Evolutionary conservation across 2,797 vertebrate genomes (phyloP).

Genomic region (Characodon lateralis): DNA sequence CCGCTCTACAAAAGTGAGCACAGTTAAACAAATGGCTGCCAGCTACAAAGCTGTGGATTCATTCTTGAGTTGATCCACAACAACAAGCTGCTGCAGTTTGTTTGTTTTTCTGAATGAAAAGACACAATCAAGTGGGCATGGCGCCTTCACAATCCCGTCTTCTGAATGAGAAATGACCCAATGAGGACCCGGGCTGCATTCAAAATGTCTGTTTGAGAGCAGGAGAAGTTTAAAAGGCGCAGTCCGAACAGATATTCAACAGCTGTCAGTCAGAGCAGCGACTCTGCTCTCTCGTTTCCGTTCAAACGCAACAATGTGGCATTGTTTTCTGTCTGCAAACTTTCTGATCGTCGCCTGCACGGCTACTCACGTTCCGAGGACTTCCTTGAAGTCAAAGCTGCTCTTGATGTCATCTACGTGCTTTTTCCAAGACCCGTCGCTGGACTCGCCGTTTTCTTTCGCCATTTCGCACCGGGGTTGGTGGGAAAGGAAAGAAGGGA

Average conservation of each 20-base stretch:
- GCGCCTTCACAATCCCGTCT: background rate
- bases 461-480: conserved; percentile 82
- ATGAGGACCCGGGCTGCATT: background rate
- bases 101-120: conserved; percentile 47
- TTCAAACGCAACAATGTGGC: conserved; percentile 13
- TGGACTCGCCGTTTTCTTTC: conserved; percentile 90
- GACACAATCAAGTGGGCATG: conserved; percentile 3
- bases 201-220: background rate
- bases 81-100: background rate
- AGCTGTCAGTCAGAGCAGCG: conserved; percentile 56
- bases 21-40: conserved; percentile 32
- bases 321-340: conserved; percentile 48
- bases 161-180: background rate
- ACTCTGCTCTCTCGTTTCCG: conserved; percentile 29
- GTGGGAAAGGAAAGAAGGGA: background rate
- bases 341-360: conserved; percentile 28
- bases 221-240: conserved; percentile 22
- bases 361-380: conserved; percentile 93
- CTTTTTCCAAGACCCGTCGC: conserved; percentile 92
- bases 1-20: conserved; percentile 25
- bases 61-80: background rate
- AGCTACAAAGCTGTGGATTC: background rate
- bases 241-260: conserved; percentile 54
- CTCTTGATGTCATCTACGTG: conserved; percentile 94
- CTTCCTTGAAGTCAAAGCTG: conserved; percentile 96